Evolutionary conservation across 1,140 invertebrate genomes (phyloP).

Genomic region (Leptoteleia sp.): DNA sequence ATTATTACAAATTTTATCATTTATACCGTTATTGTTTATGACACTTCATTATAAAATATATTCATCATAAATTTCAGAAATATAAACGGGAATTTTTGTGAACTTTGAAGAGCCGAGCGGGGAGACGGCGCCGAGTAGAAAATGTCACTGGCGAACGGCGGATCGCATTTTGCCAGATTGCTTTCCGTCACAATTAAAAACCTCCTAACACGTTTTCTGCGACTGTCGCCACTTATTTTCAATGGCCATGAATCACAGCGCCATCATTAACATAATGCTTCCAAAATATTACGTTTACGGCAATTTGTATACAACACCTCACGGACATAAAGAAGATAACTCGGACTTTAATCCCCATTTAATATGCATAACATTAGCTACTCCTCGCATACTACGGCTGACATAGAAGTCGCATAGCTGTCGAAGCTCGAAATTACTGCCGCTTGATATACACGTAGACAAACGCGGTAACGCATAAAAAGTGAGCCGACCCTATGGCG

Average conservation of each 20-base stretch:
- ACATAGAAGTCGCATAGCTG: constrained; percentile 53
- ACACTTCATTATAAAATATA: constrained; percentile 26
- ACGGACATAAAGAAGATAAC: constrained; percentile 63
- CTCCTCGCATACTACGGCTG: constrained; percentile 23
- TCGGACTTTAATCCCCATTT: constrained; percentile 63
- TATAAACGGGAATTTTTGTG: constrained; percentile 16
- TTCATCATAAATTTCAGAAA: constrained; percentile 24
- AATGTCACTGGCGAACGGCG: constrained; percentile 8
- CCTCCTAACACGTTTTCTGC: not conserved
- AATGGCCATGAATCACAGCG: constrained; percentile 17
- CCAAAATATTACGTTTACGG: constrained; percentile 59
- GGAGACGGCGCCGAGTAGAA: not conserved
- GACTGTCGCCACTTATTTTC: constrained; percentile 3
- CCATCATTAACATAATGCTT: constrained; percentile 53
- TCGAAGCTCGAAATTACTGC: constrained; percentile 54
- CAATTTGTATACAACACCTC: constrained; percentile 63
- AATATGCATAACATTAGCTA: constrained; percentile 65
- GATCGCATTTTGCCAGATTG: too few species aligned
- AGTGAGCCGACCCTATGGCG: constrained; percentile 23
- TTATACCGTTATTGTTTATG: constrained; percentile 4
- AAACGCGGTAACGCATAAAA: constrained; percentile 29
- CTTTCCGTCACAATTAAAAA: constrained; percentile 1
- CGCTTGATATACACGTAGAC: constrained; percentile 14
- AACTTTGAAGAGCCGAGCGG: constrained; percentile 12
- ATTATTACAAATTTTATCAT: constrained; percentile 47